Evolutionary conservation across 2,113 vertebrate species (phyloP).

Genomic region (Cyanoramphus novaezelandiae): DNA sequence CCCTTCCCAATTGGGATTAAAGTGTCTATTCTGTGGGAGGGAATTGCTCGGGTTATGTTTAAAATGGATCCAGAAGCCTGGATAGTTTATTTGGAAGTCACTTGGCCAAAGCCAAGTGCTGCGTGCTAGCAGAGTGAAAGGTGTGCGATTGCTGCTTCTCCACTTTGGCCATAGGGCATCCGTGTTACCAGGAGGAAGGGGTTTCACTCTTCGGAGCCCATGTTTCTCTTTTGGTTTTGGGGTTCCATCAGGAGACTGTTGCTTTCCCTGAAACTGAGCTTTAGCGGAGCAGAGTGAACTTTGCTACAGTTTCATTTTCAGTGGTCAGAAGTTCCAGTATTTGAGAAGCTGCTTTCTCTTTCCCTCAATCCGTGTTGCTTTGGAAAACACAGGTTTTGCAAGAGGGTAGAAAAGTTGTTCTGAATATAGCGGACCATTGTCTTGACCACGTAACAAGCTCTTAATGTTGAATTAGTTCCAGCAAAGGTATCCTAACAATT

Average conservation of each 20-base stretch:
- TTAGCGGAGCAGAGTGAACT: background rate
- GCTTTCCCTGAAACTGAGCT: background rate
- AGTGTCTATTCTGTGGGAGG: background rate
- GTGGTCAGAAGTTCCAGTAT: background rate
- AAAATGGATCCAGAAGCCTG: background rate
- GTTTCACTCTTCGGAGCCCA: background rate
- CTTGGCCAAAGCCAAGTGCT: background rate
- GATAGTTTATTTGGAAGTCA: background rate
- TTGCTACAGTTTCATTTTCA: background rate
- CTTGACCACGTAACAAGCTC: background rate
- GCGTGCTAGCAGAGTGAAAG: rapidly evolving
- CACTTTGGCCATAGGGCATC: background rate
- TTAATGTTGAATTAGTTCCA: background rate
- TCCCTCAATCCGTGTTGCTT: background rate
- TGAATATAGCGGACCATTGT: background rate
- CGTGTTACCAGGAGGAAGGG: background rate
- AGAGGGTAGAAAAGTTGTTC: background rate
- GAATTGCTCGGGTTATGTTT: background rate
- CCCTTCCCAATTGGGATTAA: background rate
- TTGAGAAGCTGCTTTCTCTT: background rate
- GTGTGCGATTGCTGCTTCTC: background rate
- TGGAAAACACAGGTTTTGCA: background rate
- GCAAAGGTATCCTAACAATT: background rate
- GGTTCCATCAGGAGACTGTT: background rate
- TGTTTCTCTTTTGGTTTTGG: background rate